These are phyloP conservation scores for Drosophila buzzatii DNA, from an alignment of 2,888 invertebrate genomes.

Conservation along the genomic window DNA sequence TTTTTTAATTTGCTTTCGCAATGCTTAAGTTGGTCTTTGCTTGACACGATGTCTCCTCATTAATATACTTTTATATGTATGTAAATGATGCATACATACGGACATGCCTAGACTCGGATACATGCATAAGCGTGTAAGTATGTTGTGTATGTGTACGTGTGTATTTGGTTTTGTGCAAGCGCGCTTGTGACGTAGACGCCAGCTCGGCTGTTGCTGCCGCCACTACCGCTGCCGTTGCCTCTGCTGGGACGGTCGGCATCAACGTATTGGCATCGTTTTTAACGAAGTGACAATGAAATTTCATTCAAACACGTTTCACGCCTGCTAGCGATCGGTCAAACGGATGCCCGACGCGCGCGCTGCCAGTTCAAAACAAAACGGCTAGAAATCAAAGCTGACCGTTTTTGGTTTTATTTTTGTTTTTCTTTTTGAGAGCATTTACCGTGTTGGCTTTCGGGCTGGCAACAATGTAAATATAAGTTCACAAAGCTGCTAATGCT, in stretches of 20 bases:
- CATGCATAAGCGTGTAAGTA: slow-evolving; percentile 8
- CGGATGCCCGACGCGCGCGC: slow-evolving; percentile 51
- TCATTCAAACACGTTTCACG: slow-evolving; percentile 81
- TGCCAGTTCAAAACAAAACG: slow-evolving; percentile 36
- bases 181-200: slow-evolving; percentile 61
- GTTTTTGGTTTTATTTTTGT: background rate
- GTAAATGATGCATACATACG: slow-evolving; percentile 27
- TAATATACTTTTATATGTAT: slow-evolving; percentile 59
- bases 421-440: slow-evolving; percentile 28
- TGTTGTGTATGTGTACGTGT: slow-evolving; percentile 16
- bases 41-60: slow-evolving; percentile 72
- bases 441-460: slow-evolving; percentile 12
- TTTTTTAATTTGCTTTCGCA: slow-evolving; percentile 76
- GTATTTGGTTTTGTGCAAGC: slow-evolving; percentile 54
- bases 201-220: slow-evolving; percentile 47
- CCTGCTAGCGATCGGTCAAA: slow-evolving; percentile 68
- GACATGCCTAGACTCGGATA: slow-evolving; percentile 7
- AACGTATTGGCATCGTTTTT: slow-evolving; percentile 50
- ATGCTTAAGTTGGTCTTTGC: slow-evolving; percentile 63
- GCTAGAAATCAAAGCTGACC: slow-evolving; percentile 38
- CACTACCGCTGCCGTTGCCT: slow-evolving; percentile 4
- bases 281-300: slow-evolving; percentile 73
- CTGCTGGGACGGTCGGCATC: slow-evolving; percentile 33
- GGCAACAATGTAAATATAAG: slow-evolving; percentile 45
- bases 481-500: background rate